phyloP scores from a whole-genome alignment of 2,797 vertebrate species.

The Pygocentrus nattereri region DNA sequence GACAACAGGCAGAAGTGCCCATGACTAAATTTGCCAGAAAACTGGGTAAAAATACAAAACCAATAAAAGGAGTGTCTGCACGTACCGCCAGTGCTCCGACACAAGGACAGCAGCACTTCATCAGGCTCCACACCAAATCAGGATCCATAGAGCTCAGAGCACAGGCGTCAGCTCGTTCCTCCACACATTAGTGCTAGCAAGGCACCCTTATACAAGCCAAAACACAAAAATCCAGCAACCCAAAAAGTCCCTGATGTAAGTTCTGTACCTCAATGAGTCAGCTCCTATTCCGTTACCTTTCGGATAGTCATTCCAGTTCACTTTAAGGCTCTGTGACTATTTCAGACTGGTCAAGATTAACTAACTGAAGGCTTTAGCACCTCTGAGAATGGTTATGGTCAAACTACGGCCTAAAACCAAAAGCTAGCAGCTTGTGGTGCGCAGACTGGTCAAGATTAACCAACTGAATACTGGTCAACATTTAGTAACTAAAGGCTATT shows the following conservation, averaged over 20 bases:
- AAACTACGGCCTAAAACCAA: too few species aligned
- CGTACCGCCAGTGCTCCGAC: conserved; percentile 85
- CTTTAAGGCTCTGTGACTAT: conserved; percentile 39
- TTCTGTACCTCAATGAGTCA: background rate
- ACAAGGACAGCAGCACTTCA: conserved; percentile 91
- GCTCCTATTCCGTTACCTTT: background rate
- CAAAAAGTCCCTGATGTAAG: background rate
- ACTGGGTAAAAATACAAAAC: too few species aligned
- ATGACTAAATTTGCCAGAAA: too few species aligned
- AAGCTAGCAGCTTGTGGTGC: too few species aligned
- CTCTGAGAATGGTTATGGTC: too few species aligned
- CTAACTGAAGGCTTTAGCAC: background rate
- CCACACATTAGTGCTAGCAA: conserved; percentile 44
- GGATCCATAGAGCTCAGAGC: conserved; percentile 74
- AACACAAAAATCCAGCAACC: background rate
- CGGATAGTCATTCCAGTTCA: background rate
- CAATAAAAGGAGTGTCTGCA: conserved; percentile 48
- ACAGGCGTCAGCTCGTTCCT: conserved; percentile 32
- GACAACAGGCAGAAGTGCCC: too few species aligned
- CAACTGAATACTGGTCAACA: background rate
- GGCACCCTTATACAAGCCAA: conserved; percentile 38
- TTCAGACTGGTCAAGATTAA: background rate
- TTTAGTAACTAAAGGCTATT: background rate
- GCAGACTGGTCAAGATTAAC: background rate
- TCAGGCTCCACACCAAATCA: conserved; percentile 79